phyloP scores from a whole-genome alignment of 2,113 vertebrate species.

The Probosciger aterrimus region DNA sequence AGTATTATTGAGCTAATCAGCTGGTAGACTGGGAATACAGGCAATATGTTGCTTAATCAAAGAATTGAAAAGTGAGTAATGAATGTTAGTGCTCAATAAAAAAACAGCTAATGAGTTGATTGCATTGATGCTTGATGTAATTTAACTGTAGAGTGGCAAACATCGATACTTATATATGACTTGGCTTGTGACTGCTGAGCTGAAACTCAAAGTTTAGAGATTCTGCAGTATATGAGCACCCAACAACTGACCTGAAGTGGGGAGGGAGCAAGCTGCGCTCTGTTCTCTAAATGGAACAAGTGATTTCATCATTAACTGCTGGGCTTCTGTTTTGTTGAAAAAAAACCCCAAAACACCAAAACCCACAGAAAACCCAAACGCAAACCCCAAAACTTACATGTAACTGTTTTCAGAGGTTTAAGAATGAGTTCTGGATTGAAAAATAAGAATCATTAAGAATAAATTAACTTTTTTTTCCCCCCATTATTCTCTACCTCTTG shows the following conservation, averaged over 20 bases:
- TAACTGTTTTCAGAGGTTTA: background rate
- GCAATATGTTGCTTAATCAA: conserved; percentile 49
- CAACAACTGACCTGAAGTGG: background rate
- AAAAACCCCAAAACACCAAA: background rate
- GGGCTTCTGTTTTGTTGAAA: conserved; percentile 31
- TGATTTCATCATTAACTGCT: background rate
- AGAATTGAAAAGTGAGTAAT: conserved; percentile 27
- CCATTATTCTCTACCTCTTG: background rate
- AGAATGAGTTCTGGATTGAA: background rate
- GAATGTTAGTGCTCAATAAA: conserved; percentile 41
- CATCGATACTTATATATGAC: conserved; percentile 53
- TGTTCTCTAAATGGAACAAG: background rate
- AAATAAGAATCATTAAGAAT: background rate
- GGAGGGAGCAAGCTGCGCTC: background rate
- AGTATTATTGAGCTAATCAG: conserved; percentile 40
- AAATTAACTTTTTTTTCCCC: background rate
- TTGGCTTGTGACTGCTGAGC: conserved; percentile 29
- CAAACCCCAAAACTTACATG: background rate
- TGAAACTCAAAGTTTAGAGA: conserved; percentile 42
- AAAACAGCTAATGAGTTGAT: conserved; percentile 64
- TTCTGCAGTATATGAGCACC: background rate
- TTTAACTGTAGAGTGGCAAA: conserved; percentile 58
- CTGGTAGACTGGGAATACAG: conserved; percentile 24
- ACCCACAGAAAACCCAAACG: background rate
- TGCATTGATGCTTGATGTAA: conserved; percentile 63